phyloP scores from a whole-genome alignment of 2,113 vertebrate genomes.

The Sapayoa aenigma region DNA sequence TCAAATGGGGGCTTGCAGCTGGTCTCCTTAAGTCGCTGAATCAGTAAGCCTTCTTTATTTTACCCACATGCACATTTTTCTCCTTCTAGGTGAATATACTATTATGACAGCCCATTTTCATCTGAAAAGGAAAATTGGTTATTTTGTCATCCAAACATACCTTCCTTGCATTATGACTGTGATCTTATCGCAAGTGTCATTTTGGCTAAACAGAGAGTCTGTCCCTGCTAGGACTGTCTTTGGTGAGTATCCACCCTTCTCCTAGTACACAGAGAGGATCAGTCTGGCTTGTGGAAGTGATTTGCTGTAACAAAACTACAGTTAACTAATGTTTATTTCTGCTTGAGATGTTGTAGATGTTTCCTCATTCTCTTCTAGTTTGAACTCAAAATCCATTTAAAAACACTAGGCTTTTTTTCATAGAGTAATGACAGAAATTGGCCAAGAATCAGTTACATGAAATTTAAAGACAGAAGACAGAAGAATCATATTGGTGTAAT shows the following conservation, averaged over 20 bases:
- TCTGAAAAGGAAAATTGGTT: constrained; percentile 96
- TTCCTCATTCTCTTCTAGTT: neutral
- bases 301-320: neutral
- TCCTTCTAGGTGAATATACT: constrained; percentile 87
- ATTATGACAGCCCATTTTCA: constrained; percentile 98
- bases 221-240: constrained; percentile 96
- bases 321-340: neutral
- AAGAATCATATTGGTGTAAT: neutral
- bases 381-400: neutral
- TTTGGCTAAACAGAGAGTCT: constrained; percentile 97
- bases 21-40: neutral
- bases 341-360: neutral
- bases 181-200: constrained; percentile 95
- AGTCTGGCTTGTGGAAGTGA: neutral
- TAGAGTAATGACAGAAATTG: neutral
- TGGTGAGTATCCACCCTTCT: constrained; percentile 79
- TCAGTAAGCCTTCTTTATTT: neutral
- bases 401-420: neutral
- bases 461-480: neutral
- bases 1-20: neutral
- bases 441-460: neutral
- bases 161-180: constrained; percentile 99
- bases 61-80: neutral
- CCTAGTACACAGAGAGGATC: neutral
- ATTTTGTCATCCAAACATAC: constrained; percentile 98